Evolutionary conservation across 2,797 vertebrate genomes (phyloP), one percentile per base, ranked within the genome.

Genomic region (Choloepus didactylus): DNA sequence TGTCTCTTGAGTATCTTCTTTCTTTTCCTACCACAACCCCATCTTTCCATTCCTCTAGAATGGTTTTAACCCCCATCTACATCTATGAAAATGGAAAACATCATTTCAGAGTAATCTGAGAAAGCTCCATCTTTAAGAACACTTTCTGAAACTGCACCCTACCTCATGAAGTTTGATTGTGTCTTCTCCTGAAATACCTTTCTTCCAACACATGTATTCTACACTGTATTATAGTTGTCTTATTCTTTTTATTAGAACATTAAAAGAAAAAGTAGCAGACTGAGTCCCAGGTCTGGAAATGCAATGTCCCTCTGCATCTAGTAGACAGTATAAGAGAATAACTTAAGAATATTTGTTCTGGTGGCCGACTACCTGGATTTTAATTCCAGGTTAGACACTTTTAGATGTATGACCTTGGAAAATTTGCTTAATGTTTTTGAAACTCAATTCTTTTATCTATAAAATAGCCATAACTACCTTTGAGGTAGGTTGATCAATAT

Each of bases 1-100:
- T 21, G 92, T 92, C 25, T 62, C 66, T 60, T 10, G 29, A 89
- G 90, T 93, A 25, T 92, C 23, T 81, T 92, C 31, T 54, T 92
- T 80, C 31, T 46, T 2, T 75, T 92, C 16, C 27, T 83, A 73
- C 7, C 31, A 44, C 3, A 82, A 46, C 21, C 25, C 35, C 15
- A 27, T 10, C 2, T 46, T 89, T 73, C n/a, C 0, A 54, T 87
- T 87, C 10, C 73, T 46, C 49, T 69, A 62, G 23, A 92, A 72
- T 72, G 8, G 2, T 38, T 79, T 67, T 76, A 35, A 29, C 49
- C 14, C 0, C 8, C 29, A 31, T 59, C 23, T 82, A 44, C 7
- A 94, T n/a, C 11, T 62, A 73, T 5, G 85, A 23, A 77, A 69
- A 54, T 70, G 62, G 25, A 89, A 95, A 62, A 56, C 19, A 75